Evolutionary conservation across 2,113 vertebrate genomes (phyloP), one percentile per base, ranked within the genome.

Genomic region (Amblyornis subalaris): DNA sequence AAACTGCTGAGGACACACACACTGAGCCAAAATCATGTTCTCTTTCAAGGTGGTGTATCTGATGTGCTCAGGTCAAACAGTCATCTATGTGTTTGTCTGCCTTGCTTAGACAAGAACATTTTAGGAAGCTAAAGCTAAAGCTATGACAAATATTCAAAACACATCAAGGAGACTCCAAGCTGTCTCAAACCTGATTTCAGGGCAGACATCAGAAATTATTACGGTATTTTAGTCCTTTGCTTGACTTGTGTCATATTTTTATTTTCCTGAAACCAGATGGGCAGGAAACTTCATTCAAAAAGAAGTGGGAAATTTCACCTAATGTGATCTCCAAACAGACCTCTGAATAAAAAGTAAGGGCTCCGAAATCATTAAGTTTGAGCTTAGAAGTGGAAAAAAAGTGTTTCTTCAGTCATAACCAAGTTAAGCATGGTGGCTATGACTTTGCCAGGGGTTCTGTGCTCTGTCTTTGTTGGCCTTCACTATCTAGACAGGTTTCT

Each of bases 91-190:
- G 79, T 88, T 88, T 66, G 28, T 77, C 79, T 93, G 91, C 28
- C 33, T 83, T 54, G n/a, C 58, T 82, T 67, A 76, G 51, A 50
- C 1, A 2, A 42, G 51, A 94, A 54, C 55, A 65, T 61, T 83
- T 76, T 38, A 62, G 60, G 35, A 80, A 77, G 36, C 51, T 90
- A 29, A 87, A 91, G 36, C 31, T 66, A 62, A 69, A 82, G 62
- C 35, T 89, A 83, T 76, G 80, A 57, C 25, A 93, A 84, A 42
- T 76, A 90, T 86, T 94, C 86, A 90, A 93, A 95, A 88, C 40
- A 75, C 23, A 82, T 58, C 61, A 85, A 12, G 47, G 38, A 82
- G 61, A 69, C 57, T 78, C 71, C 74, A 82, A 90, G 71, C 47
- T 76, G 50, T 76, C 86, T 92, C 72, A 78, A 91, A 85, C 23